Evolutionary conservation across 1,140 invertebrate genomes (phyloP), one percentile per base, ranked within the genome.

Genomic region (Andrena cerasifolii): DNA sequence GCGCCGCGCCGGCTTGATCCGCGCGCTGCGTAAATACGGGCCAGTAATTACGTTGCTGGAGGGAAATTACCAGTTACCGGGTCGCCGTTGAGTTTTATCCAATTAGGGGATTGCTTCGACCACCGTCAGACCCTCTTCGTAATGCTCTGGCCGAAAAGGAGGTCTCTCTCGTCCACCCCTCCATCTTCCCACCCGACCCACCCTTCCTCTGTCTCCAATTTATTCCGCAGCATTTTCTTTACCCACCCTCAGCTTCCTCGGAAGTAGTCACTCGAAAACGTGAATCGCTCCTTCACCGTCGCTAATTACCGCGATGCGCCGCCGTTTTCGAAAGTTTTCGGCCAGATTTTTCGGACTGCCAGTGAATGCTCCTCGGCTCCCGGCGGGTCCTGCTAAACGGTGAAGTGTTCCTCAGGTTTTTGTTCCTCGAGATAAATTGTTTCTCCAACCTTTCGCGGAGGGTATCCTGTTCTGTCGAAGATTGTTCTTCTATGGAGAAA

Each of bases 21-120:
- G 63, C 79, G 70, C 61, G 70, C 76, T 82, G 80, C 79, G 83
- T 83, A 87, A 86, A 86, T 86, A 83, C 80, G 70, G 74, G 56
- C 58, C 76, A 83, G 83, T 86, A 87, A 87, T 84, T 86, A 83
- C 85, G 78, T 86, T 87, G 71, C 56, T 58, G 73, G 58, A 74
- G 75, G 68, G 75, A 87, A 86, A 87, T 87, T 87, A 86, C 59
- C 77, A 82, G 74, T 87, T 86, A 78, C 79, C 80, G 80, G 53
- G 61, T 79, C 66, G 73, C 77, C 66, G 75, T 63, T 65, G 68
- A 76, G 59, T 79, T 86, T 86, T 81, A 83, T 85, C 67, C 81
- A 85, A 87, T 87, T 86, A 85, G 49, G 62, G 74, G 81, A 85
- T 82, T 80, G 75, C 78, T 83, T 73, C 71, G 59, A 61, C 72